phyloP scores from a whole-genome alignment of 2,797 vertebrate genomes.

The Enteromius treurensis region DNA sequence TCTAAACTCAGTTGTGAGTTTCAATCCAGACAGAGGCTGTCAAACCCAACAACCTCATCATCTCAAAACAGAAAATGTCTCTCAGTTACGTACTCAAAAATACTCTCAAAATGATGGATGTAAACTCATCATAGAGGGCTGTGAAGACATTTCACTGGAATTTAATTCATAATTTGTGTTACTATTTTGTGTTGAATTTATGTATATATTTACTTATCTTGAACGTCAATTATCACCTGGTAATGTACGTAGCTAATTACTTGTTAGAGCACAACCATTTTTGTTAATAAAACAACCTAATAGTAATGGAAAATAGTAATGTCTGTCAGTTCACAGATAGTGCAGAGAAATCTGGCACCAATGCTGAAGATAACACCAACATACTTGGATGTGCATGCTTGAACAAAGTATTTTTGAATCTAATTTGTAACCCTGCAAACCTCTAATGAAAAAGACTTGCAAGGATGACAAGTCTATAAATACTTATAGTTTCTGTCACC shows the following conservation, averaged over 20 bases:
- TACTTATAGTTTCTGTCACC: slow-evolving; percentile 11
- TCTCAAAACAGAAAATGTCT: neutral
- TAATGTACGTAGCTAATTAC: neutral
- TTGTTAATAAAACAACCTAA: neutral
- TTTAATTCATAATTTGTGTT: neutral
- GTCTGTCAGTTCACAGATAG: slow-evolving; percentile 19
- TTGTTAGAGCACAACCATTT: neutral
- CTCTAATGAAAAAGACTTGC: slow-evolving; percentile 9
- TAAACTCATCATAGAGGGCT: neutral
- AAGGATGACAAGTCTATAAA: slow-evolving; percentile 33
- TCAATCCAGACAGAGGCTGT: neutral
- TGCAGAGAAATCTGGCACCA: slow-evolving; percentile 10
- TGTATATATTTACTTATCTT: neutral
- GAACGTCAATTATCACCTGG: neutral
- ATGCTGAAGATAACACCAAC: slow-evolving; percentile 1
- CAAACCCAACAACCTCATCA: neutral
- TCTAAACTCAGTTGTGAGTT: neutral
- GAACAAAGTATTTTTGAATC: slow-evolving; percentile 10
- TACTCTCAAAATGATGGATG: neutral
- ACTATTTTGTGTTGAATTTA: neutral
- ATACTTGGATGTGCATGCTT: slow-evolving; percentile 1
- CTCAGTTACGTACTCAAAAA: neutral
- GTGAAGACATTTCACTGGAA: neutral
- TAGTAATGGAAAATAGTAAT: neutral
- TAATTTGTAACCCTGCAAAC: slow-evolving; percentile 35